Evolutionary conservation across 2,888 invertebrate genomes (phyloP), one percentile per base, ranked within the genome.

Genomic region (Harpalus rufipes): DNA sequence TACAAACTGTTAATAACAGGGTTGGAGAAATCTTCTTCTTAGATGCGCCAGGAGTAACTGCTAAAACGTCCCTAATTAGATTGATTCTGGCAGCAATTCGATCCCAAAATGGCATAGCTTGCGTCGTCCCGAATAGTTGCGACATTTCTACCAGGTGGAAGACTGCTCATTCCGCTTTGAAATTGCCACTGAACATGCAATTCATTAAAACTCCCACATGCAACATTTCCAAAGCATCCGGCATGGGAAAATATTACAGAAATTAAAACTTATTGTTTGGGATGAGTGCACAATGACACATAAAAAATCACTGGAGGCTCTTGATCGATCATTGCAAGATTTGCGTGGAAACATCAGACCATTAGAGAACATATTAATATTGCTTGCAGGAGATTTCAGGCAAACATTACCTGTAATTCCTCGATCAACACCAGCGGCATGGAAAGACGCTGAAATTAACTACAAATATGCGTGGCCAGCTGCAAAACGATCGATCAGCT

Each of bases 331-430:
- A 12, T 12, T 8, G 10, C 44, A 51, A 12, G 44, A 51, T 12
- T 12, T 51, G 44, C 44, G 1, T 51, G 1, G 32, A 32, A 32
- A 32, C 32, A 32, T 32, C 32, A 6, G 86, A 44, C 84, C n/a
- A n/a, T 88, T 89, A 86, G 89, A 88, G 85, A 88, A 88, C 32
- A 87, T 87, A 25, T 86, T 88, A 86, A 87, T 89, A 86, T 82
- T 89, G 78, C 86, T 89, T 44, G 79, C 89, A 86, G 89, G 88
- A 44, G 89, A 89, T 89, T 89, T 90, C 86, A 86, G 88, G 8
- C 89, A 89, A 88, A 89, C 89, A 86, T 85, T 89, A 56, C 88
- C 88, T 85, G 21, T 88, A 41, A 88, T 89, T 86, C 87, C 89
- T 86, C 86, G 88, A 63, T 87, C 87, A 86, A 88, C 87, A 74